A percentile compares a stretch with the other conserved stretches of the same genome.
Conservation (phyloP, 2,888 invertebrate genomes). For the Chironomus riparius region DNA sequence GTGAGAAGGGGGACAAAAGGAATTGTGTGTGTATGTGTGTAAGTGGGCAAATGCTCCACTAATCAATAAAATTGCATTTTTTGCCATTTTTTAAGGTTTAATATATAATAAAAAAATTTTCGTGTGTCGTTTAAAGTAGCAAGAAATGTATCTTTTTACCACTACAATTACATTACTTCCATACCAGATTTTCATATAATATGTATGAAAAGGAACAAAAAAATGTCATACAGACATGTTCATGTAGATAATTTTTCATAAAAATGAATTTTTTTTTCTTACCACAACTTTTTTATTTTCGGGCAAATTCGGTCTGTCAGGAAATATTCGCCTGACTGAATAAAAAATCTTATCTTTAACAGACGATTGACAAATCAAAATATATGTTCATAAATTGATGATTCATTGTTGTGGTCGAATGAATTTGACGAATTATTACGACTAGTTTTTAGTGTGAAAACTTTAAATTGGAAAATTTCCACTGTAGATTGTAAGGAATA, state of each 20-base stretch:
- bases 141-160: no score
- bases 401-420: no score
- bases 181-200: no score
- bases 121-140: no score
- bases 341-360: slow-evolving; percentile 6
- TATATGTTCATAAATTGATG: background rate
- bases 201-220: background rate
- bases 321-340: background rate
- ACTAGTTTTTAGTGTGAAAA: no score
- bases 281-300: background rate
- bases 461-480: no score
- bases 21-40: slow-evolving; percentile 5
- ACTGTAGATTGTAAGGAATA: no score
- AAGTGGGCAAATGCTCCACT: slow-evolving; percentile 29
- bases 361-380: slow-evolving; percentile 17
- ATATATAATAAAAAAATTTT: background rate
- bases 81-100: slow-evolving; percentile 9
- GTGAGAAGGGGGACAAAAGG: background rate
- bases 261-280: no score
- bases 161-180: no score
- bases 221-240: no score
- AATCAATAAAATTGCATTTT: slow-evolving; percentile 32
- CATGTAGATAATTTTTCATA: no score
- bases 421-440: no score
- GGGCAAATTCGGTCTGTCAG: background rate